Base-by-base conservation (phyloP, 2,888 invertebrate species). In the Pecten maximus region DNA sequence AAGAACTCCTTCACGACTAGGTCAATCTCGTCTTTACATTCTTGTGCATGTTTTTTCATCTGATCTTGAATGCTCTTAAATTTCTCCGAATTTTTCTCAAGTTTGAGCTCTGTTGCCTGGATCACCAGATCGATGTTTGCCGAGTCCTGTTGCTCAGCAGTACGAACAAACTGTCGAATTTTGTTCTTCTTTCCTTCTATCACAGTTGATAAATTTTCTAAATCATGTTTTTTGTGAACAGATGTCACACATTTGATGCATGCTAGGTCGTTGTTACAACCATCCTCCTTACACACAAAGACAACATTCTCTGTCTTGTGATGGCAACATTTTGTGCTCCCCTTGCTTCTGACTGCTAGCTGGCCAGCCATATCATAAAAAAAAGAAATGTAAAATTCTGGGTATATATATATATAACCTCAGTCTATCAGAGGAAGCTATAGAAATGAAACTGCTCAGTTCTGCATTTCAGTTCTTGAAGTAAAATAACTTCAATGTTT, bases 11-110 rank as follows among this genome's bases (percentile, higher is more conserved):
- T 16, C 74, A 74, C 0, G 8, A 74, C 8, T 74, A 35, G 6
- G 35, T 74, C 74, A 8, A 74, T 35, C 35, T 74, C 23, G 6
- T 28, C 74, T 74, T 74, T 74, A 35, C 74, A 74, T 74, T 74
- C 74, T 74, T 74, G 4, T 74, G 74, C 74, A 35, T 74, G 74
- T 74, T 28, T 74, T 35, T 35, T 74, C 74, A 74, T 74, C 74
- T 74, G 74, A 6, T 74, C 35, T 35, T 35, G 35, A 74, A 74
- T 74, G 16, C 35, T 74, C 35, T 74, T 74, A 35, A 74, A 74
- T 74, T 28, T 74, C 35, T 74, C 74, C 2, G 74, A 74, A 74
- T 74, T 74, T 74, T 35, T 74, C 35, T 12, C 8, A 28, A 35
- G 74, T 74, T 35, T 74, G 0, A 28, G 74, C 15, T 74, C 12